Evolutionary conservation across 1,140 invertebrate species (phyloP), one percentile per base, ranked within the genome.

Genomic region (Penaeus indicus): DNA sequence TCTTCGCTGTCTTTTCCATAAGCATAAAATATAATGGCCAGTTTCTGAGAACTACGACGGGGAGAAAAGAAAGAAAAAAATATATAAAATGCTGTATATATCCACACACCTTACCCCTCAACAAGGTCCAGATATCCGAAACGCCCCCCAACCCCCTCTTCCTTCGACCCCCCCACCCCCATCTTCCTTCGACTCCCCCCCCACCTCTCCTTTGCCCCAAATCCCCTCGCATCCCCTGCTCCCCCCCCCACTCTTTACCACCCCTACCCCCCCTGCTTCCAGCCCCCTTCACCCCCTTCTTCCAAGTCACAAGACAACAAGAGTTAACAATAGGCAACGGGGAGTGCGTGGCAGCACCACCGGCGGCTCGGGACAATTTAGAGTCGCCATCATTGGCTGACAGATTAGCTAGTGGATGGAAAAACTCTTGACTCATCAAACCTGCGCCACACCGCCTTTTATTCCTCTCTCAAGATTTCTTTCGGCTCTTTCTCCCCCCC

Each of bases 351-450:
- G 79, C 67, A 47, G 7, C 67, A 60, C 60, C 32, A 25, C 21
- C 60, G 81, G 25, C 60, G 81, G 63, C 11, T 22, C 63, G n/a
- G 72, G 83, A 82, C 85, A 87, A 87, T 87, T 75, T 72, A 54
- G 62, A 87, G 38, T 82, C 38, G 54, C 78, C 63, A 69, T 87
- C 78, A 87, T 87, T 87, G 85, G 85, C 78, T 82, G 78, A 22
- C 60, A 81, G 85, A 87, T 87, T 87, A 87, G 85, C 85, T 64
- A 47, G 64, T 63, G 47, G 22, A 81, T 47, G 77, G 54, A 54
- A 87, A 75, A 67, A 82, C 78, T 79, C 85, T 75, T 80, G 78
- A 81, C 78, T 82, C 85, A 81, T 82, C 78, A 87, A 75, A 81
- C 38, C 64, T 60, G n/a, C 38, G 64, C 42, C 79, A 27, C 54